Evolutionary conservation across 1,140 invertebrate genomes (phyloP), one percentile per base, ranked within the genome.

Genomic region (Asbolus verrucosus): DNA sequence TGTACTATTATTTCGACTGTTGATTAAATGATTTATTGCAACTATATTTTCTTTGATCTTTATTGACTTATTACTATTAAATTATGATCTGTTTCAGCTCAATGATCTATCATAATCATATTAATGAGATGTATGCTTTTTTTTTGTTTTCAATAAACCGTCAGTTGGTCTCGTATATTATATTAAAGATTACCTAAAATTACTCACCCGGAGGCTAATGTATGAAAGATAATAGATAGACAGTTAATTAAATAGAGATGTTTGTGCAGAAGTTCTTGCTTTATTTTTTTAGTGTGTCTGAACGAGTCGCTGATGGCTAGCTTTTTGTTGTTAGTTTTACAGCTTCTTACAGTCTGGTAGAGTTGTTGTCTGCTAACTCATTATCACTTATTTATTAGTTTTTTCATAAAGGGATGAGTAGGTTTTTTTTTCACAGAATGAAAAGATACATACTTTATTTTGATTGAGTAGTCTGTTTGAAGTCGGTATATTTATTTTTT

Each of bases 51-150:
- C 13, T 54, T 19, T 54, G 27, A 54, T 54, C 46, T 54, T 54
- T 54, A 54, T 54, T 54, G 46, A 54, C 46, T 54, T 54, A 54
- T 54, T 54, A 54, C 46, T 54, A 21, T 27, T 54, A 54, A 54
- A 54, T 54, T 54, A 54, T 54, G 46, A 14, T 54, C 4, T 27
- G 46, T 54, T 54, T 54, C n/a, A 21, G 3, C 46, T 13, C 46
- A 54, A 54, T 54, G 46, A 54, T 54, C 46, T 21, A 54, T 54
- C 46, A 54, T 54, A 54, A 54, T 54, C 46, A 54, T 30, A 54
- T 54, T 54, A 54, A 54, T 54, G 46, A 54, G 46, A 18, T 54
- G 46, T 54, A 24, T 8, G 21, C 19, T 54, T 54, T 18, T 50
- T 18, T 50, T 11, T 54, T 54, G 24, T 54, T 54, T 54, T 54